Percentiles rank a stretch among this genome's conserved stretches.
Conservation (phyloP, 1,140 invertebrate species). For the Campoletis sonorensis region DNA sequence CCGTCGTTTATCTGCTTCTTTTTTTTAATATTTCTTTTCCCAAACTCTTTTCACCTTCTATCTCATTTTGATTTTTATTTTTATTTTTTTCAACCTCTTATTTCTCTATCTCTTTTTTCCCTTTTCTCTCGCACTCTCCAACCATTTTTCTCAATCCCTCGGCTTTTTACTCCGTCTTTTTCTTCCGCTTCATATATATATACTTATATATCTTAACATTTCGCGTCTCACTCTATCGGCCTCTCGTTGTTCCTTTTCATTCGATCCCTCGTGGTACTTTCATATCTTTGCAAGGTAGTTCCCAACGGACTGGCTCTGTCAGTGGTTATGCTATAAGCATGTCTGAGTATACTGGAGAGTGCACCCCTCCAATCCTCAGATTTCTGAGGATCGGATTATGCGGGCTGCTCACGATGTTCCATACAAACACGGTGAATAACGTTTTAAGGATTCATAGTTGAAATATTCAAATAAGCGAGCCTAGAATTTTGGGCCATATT, state of each 20-base stretch:
- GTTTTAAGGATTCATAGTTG: not conserved
- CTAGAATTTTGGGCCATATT: too few species aligned
- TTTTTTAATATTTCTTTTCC: not conserved
- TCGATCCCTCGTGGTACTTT: conserved; percentile 34
- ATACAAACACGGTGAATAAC: conserved; percentile 12
- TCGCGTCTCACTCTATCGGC: not conserved
- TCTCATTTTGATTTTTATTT: too few species aligned
- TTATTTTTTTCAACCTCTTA: too few species aligned
- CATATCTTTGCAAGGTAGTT: conserved; percentile 1
- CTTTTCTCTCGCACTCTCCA: not conserved
- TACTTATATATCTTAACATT: not conserved
- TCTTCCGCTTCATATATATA: too few species aligned
- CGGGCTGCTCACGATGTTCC: conserved; percentile 12
- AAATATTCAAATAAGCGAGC: too few species aligned
- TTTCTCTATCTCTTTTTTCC: not conserved
- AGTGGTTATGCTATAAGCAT: not conserved
- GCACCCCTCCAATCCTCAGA: conserved; percentile 20
- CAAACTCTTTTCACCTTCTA: too few species aligned
- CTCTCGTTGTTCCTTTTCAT: conserved; percentile 2
- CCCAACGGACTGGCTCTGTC: conserved; percentile 11
- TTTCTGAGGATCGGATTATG: conserved; percentile 31
- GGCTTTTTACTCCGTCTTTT: too few species aligned
- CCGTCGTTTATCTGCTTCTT: too few species aligned
- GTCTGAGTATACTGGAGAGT: not conserved
- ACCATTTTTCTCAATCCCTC: too few species aligned